Evolutionary conservation across 2,888 invertebrate genomes (phyloP).

Genomic region (Iselma pallidipennis): DNA sequence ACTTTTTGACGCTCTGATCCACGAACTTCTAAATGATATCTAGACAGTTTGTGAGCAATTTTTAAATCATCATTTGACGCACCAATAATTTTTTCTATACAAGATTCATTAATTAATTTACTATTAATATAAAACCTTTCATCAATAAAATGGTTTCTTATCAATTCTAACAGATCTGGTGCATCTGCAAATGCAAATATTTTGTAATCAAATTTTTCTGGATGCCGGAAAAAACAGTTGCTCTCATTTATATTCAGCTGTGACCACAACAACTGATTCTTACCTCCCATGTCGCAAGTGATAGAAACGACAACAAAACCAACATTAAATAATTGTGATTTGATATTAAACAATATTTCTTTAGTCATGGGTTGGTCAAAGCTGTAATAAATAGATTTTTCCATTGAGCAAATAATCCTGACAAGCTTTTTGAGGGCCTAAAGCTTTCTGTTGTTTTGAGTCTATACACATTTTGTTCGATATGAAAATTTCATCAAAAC

Average conservation of each 20-base stretch:
- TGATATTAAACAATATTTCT: background rate
- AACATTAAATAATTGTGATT: background rate
- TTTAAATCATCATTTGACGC: constrained; percentile 20
- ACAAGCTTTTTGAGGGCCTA: too few relatives aligned
- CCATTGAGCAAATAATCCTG: too few relatives aligned
- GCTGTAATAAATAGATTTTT: background rate
- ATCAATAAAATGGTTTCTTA: constrained; percentile 29
- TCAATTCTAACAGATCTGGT: constrained; percentile 34
- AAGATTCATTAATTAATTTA: constrained; percentile 17
- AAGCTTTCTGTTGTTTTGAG: too few relatives aligned
- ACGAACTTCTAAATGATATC: constrained; percentile 29
- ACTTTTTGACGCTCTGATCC: constrained; percentile 33
- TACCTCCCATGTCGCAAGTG: background rate
- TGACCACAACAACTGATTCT: background rate
- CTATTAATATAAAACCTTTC: constrained; percentile 23
- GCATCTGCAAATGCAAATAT: constrained; percentile 30
- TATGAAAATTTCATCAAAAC: too few relatives aligned
- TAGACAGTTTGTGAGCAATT: constrained; percentile 29
- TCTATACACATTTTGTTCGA: too few relatives aligned
- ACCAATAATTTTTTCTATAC: background rate
- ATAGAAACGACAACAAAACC: background rate
- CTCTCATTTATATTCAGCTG: background rate
- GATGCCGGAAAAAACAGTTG: background rate
- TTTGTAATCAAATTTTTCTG: constrained; percentile 6
- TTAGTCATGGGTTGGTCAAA: background rate